A percentile compares a stretch with the other conserved stretches of the same genome.
These are phyloP conservation scores for Tubulanus polymorphus DNA, from an alignment of 2,888 invertebrate species.

Conservation along the genomic window DNA sequence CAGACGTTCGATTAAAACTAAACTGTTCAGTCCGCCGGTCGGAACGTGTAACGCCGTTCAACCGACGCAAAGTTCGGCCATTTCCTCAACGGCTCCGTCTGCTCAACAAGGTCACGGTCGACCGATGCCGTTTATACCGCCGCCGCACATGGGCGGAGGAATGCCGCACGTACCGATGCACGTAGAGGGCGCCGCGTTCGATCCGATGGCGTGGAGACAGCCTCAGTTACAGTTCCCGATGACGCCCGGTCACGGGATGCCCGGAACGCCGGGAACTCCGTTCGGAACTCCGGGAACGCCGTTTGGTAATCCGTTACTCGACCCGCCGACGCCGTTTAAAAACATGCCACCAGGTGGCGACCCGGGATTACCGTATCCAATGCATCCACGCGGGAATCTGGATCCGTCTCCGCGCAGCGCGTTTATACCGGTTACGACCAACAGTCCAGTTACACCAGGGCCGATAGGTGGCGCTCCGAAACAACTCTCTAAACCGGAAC, in stretches of 20 bases:
- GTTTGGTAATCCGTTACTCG: neutral
- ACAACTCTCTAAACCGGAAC: neutral
- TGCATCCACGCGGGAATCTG: neutral
- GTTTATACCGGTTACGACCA: neutral
- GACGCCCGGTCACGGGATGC: no score
- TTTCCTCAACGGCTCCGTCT: neutral
- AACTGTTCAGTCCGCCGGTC: conserved; percentile 2
- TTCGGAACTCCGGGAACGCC: neutral
- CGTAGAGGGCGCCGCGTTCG: neutral
- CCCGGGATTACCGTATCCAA: neutral
- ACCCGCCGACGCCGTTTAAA: neutral
- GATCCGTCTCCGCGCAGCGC: neutral
- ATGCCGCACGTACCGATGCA: no score
- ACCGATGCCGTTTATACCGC: no score
- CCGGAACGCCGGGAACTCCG: neutral
- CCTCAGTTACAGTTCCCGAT: no score
- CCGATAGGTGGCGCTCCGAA: neutral
- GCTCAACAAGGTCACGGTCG: neutral
- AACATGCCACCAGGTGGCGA: neutral
- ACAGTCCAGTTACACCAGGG: neutral
- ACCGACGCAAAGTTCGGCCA: neutral
- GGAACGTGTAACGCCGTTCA: conserved; percentile 1
- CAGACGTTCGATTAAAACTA: neutral
- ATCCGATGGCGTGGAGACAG: neutral
- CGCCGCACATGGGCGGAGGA: no score